Evolutionary conservation across 2,888 invertebrate genomes (phyloP).

Genomic region (Phyto melanocephala): DNA sequence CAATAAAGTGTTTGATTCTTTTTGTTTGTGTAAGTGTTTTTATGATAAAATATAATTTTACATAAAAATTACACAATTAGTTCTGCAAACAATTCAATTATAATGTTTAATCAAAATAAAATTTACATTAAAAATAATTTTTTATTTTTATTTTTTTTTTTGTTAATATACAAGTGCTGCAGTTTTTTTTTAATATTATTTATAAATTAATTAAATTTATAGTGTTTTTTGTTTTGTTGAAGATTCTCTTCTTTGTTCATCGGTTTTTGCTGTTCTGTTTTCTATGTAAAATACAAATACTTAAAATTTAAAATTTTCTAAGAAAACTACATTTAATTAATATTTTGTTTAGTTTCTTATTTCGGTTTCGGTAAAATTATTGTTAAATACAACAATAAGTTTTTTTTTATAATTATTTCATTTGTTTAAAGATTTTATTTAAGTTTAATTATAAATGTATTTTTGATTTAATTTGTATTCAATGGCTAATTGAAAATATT

Average conservation of each 20-base stretch:
- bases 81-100: constrained; percentile 26
- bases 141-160: constrained; percentile 1
- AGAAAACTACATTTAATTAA: constrained; percentile 46
- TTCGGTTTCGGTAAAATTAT: constrained; percentile 32
- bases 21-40: background rate
- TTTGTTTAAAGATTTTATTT: constrained; percentile 7
- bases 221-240: constrained; percentile 11
- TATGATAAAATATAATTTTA: constrained; percentile 2
- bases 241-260: constrained; percentile 2
- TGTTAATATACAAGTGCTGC: constrained; percentile 56
- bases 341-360: background rate
- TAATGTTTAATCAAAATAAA: constrained; percentile 42
- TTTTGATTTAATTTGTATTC: constrained; percentile 51
- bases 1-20: background rate
- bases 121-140: constrained; percentile 53
- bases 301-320: constrained; percentile 59
- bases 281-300: constrained; percentile 33
- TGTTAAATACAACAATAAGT: constrained; percentile 40
- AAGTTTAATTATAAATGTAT: constrained; percentile 29
- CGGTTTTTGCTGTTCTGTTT: background rate
- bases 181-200: background rate
- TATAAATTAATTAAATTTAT: constrained; percentile 19
- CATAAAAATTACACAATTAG: constrained; percentile 26
- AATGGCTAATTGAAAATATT: constrained; percentile 47
- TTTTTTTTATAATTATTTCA: constrained; percentile 11